A percentile compares a stretch with the other conserved stretches of the same genome.
Evolutionary conservation across 1,140 invertebrate genomes (phyloP).

Genomic region (Drosophila littoralis): DNA sequence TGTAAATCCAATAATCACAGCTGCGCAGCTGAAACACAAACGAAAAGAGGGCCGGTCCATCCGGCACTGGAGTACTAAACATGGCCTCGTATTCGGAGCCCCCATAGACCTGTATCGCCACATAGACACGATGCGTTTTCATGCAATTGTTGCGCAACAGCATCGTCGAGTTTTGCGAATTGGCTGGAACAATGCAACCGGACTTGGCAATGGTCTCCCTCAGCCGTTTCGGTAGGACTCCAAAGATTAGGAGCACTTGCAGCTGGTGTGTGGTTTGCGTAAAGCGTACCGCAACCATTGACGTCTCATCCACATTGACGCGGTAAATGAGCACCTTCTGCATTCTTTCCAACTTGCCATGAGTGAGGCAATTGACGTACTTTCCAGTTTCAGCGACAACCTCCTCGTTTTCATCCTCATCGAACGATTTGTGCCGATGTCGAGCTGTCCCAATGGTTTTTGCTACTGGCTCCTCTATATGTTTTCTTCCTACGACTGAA

Average conservation of each 20-base stretch:
- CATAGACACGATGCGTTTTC: slow-evolving; percentile 5
- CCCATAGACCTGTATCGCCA: slow-evolving; percentile 23
- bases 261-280: slow-evolving; percentile 19
- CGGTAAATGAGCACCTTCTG: slow-evolving; percentile 40
- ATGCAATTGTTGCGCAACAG: slow-evolving; percentile 54
- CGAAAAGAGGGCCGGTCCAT: slow-evolving; percentile 21
- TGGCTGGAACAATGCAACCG: slow-evolving; percentile 18
- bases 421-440: background rate
- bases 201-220: background rate
- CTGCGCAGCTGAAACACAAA: slow-evolving; percentile 55
- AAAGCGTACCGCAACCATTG: slow-evolving; percentile 49
- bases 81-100: background rate
- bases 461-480: too few species aligned
- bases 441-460: too few species aligned
- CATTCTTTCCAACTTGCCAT: background rate
- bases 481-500: too few species aligned
- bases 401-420: background rate
- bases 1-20: slow-evolving; percentile 52
- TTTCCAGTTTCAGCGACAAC: slow-evolving; percentile 12
- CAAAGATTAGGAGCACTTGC: slow-evolving; percentile 18
- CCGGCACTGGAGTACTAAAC: background rate
- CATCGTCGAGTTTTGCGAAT: slow-evolving; percentile 3
- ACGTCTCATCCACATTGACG: slow-evolving; percentile 9
- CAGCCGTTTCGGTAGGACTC: background rate
- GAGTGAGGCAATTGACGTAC: background rate